A percentile compares a stretch with the other conserved stretches of the same genome.
Conservation (phyloP, 2,888 invertebrate species). For the Bugula neritina region DNA sequence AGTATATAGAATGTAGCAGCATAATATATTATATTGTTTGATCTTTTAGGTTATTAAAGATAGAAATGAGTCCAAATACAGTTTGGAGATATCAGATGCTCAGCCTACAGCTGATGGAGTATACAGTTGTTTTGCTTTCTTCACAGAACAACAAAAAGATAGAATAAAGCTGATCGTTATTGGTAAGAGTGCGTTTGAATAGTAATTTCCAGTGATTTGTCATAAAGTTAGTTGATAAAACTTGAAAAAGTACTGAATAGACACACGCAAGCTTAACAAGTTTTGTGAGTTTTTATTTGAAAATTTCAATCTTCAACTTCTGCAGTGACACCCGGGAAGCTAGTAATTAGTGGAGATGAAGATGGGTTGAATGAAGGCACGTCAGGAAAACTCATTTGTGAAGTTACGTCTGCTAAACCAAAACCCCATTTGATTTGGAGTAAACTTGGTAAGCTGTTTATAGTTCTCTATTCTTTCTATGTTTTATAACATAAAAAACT, state of each 20-base stretch:
- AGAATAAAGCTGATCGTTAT: neutral
- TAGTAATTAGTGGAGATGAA: neutral
- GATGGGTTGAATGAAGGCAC: conserved; percentile 13
- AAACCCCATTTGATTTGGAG: neutral
- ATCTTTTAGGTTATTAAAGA: neutral
- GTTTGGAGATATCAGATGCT: neutral
- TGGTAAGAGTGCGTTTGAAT: too few species aligned
- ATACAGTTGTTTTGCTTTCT: conserved; percentile 4
- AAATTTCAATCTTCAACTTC: neutral
- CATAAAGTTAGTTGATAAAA: too few species aligned
- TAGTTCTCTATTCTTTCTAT: too few species aligned
- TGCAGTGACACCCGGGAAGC: neutral
- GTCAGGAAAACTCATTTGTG: neutral
- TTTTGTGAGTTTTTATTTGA: neutral
- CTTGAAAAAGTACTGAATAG: too few species aligned
- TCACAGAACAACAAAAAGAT: neutral
- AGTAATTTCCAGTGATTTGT: too few species aligned
- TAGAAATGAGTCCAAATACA: neutral
- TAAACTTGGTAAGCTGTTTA: conserved; percentile 1
- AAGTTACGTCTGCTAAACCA: neutral
- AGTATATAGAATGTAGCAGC: too few species aligned
- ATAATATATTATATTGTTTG: too few species aligned
- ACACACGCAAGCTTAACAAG: too few species aligned
- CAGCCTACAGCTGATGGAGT: neutral
- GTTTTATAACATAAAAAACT: too few species aligned